Percentiles rank a stretch among this genome's conserved stretches.
phyloP scores from a whole-genome alignment of 2,113 vertebrate genomes.

The Barnardius zonarius region DNA sequence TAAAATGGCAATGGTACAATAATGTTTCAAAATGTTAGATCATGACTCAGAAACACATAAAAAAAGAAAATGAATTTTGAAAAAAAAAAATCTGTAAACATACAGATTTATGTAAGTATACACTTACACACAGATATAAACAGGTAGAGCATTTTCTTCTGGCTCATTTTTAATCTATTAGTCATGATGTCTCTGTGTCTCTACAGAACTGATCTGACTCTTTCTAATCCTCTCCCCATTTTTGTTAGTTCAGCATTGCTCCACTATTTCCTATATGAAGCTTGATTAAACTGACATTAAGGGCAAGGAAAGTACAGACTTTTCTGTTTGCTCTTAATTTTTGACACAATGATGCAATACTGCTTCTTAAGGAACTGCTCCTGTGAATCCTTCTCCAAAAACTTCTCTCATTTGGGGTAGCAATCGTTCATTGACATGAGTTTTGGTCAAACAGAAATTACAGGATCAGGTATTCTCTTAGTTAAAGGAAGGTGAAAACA shows the following conservation, averaged over 20 bases:
- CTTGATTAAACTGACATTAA: not conserved
- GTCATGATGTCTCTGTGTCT: not conserved
- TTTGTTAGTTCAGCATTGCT: not conserved
- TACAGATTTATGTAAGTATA: not conserved
- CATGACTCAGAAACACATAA: not conserved
- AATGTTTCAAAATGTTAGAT: not conserved
- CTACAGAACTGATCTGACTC: not conserved
- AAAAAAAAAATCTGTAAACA: not conserved
- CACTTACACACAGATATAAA: not conserved
- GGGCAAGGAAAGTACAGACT: not conserved
- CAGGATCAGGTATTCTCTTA: not conserved
- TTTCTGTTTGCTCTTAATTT: not conserved
- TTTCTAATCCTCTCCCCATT: not conserved
- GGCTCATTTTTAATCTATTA: not conserved
- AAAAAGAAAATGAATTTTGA: not conserved
- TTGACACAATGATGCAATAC: not conserved
- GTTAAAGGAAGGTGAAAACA: not conserved
- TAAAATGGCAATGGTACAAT: not conserved
- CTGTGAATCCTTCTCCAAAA: not conserved
- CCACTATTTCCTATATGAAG: not conserved
- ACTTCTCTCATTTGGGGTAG: not conserved
- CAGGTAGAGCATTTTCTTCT: not conserved
- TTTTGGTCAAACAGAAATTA: not conserved
- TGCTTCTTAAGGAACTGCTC: not conserved
- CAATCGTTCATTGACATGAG: not conserved